Percentiles rank a stretch among this genome's conserved stretches.
Evolutionary conservation across 2,113 vertebrate genomes (phyloP).

Genomic region (Podarcis muralis): DNA sequence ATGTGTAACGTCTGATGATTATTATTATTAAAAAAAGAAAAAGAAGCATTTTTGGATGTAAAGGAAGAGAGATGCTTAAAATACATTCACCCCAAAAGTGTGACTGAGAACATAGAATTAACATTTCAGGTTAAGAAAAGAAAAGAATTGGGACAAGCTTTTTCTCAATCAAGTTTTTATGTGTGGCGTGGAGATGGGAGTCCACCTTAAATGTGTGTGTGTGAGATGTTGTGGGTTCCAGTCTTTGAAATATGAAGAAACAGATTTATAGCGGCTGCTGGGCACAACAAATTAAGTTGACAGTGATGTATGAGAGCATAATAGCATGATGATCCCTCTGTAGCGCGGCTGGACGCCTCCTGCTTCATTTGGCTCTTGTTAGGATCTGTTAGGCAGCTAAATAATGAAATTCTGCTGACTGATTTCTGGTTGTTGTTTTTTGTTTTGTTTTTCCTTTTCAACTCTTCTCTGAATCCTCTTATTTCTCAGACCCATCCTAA

Average conservation of each 20-base stretch:
- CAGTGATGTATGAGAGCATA: slow-evolving; percentile 93
- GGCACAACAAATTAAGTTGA: slow-evolving; percentile 97
- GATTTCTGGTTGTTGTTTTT: slow-evolving; percentile 76
- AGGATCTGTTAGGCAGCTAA: slow-evolving; percentile 88
- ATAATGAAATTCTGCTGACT: slow-evolving; percentile 90
- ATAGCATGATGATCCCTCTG: slow-evolving; percentile 84
- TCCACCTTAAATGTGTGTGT: slow-evolving; percentile 74
- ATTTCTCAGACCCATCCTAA: slow-evolving; percentile 92
- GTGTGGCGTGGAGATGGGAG: slow-evolving; percentile 26
- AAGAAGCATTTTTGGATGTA: background rate
- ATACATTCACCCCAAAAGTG: background rate
- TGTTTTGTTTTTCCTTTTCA: slow-evolving; percentile 49
- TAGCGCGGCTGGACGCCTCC: slow-evolving; percentile 80
- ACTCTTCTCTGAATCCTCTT: slow-evolving; percentile 66
- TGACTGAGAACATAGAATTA: background rate
- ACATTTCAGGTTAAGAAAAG: background rate
- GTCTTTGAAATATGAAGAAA: slow-evolving; percentile 88
- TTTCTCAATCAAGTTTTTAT: background rate
- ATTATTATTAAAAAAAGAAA: background rate
- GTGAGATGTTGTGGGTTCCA: slow-evolving; percentile 73
- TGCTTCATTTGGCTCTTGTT: slow-evolving; percentile 91
- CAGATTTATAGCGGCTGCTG: slow-evolving; percentile 95
- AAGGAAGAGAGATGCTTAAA: slow-evolving; percentile 18
- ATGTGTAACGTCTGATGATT: slow-evolving; percentile 4
- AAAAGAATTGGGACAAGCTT: background rate